These are phyloP conservation scores for Antechinus flavipes DNA, from an alignment of 2,113 vertebrate species.

Conservation along the genomic window DNA sequence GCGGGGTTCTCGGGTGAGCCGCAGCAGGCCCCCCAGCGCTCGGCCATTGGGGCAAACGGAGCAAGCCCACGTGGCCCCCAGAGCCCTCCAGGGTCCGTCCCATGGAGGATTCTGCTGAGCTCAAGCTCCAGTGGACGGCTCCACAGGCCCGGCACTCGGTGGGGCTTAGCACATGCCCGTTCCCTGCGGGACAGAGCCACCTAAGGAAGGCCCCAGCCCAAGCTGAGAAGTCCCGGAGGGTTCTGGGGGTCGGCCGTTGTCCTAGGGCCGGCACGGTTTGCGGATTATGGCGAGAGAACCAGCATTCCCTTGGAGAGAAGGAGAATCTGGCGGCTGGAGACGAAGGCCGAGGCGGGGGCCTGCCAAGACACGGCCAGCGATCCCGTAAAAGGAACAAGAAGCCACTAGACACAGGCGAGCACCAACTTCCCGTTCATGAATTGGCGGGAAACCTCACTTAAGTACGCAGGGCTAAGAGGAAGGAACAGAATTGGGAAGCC, in stretches of 20 bases:
- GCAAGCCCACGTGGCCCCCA: neutral
- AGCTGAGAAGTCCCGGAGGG: neutral
- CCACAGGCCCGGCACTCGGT: neutral
- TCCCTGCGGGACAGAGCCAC: too few relatives aligned
- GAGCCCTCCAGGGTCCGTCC: neutral
- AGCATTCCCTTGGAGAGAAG: neutral
- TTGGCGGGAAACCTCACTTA: neutral
- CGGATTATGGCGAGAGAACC: neutral
- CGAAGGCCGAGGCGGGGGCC: too few relatives aligned
- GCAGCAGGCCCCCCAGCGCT: neutral
- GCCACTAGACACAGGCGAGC: too few relatives aligned
- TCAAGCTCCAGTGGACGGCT: neutral
- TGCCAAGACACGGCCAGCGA: neutral
- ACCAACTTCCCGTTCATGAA: neutral
- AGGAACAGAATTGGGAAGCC: too few relatives aligned
- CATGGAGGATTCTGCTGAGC: neutral
- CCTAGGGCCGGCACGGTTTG: neutral
- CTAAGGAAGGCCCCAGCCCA: neutral
- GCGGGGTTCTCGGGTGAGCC: too few relatives aligned
- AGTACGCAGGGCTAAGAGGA: neutral
- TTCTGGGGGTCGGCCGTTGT: neutral
- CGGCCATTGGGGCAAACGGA: neutral
- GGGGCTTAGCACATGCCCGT: neutral
- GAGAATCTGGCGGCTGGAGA: neutral
- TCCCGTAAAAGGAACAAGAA: neutral